Conservation (phyloP, 2,113 vertebrate species). For the Caretta caretta region DNA sequence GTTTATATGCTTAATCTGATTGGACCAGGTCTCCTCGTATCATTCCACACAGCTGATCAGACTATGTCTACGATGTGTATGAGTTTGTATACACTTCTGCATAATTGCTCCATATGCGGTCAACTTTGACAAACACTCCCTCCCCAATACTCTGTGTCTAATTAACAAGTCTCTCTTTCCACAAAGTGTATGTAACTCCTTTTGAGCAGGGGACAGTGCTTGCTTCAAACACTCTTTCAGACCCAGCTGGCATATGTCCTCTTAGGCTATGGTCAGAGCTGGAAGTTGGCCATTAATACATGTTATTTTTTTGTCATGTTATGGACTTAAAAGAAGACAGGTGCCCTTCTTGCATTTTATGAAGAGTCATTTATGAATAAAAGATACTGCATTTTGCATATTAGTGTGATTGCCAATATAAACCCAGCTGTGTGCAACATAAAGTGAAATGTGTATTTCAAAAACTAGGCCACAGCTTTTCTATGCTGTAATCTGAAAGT, state of each 20-base stretch:
- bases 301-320: constrained; percentile 86
- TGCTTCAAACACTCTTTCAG: constrained; percentile 70
- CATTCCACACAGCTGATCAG: neutral
- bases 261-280: constrained; percentile 82
- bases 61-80: neutral
- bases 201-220: constrained; percentile 74
- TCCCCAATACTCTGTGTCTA: constrained; percentile 46
- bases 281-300: constrained; percentile 82
- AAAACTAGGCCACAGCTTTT: constrained; percentile 77
- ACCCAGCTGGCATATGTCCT: constrained; percentile 86
- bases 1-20: neutral
- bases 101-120: neutral
- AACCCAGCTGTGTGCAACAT: constrained; percentile 83
- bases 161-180: constrained; percentile 63
- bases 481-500: constrained; percentile 74
- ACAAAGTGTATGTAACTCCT: constrained; percentile 67
- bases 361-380: constrained; percentile 88
- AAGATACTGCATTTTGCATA: constrained; percentile 83
- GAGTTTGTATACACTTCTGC: neutral
- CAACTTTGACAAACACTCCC: neutral
- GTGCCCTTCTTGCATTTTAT: constrained; percentile 88
- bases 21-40: neutral
- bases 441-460: constrained; percentile 81
- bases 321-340: constrained; percentile 87
- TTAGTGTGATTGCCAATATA: constrained; percentile 80